Percentiles rank a stretch among this genome's conserved stretches.
phyloP scores from a whole-genome alignment of 2,888 invertebrate species.

The Linyphia triangularis region DNA sequence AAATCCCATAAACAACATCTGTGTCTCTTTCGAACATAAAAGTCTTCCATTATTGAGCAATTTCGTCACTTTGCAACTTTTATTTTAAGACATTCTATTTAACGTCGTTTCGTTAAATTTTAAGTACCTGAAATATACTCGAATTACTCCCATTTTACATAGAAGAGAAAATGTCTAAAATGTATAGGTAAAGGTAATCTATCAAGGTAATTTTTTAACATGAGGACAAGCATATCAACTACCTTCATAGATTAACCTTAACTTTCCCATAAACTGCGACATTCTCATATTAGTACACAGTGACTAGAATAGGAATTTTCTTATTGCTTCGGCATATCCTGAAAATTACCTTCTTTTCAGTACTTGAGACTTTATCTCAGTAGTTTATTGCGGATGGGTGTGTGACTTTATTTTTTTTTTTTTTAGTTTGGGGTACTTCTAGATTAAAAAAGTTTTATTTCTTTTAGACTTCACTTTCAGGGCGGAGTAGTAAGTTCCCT shows the following conservation, averaged over 20 bases:
- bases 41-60: too few relatives aligned
- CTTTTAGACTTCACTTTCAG: neutral
- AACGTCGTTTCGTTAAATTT: too few relatives aligned
- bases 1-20: too few relatives aligned
- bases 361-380: slow-evolving; percentile 2
- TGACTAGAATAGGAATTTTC: neutral
- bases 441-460: slow-evolving; percentile 27
- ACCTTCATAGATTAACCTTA: neutral
- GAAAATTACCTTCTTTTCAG: slow-evolving; percentile 3
- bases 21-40: too few relatives aligned
- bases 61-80: too few relatives aligned
- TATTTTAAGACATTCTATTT: too few relatives aligned
- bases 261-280: neutral
- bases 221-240: neutral
- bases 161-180: too few relatives aligned
- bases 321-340: neutral
- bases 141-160: too few relatives aligned
- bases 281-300: neutral
- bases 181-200: too few relatives aligned
- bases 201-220: slow-evolving; percentile 3
- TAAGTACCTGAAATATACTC: too few relatives aligned
- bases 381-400: neutral
- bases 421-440: slow-evolving; percentile 24
- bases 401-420: neutral
- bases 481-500: neutral